phyloP scores from a whole-genome alignment of 2,113 vertebrate genomes.

The Sula dactylatra region DNA sequence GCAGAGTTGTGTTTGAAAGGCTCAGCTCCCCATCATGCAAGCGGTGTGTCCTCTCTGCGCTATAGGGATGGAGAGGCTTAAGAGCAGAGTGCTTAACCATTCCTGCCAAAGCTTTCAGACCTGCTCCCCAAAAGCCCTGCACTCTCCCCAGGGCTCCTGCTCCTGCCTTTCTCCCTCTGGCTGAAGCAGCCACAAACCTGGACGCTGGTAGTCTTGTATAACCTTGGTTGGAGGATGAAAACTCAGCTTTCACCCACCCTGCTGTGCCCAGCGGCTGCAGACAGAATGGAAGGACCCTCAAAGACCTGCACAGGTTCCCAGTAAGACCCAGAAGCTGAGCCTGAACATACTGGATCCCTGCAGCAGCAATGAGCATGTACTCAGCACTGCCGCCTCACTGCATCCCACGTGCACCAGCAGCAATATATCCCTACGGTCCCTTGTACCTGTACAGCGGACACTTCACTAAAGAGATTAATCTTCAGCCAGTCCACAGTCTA shows the following conservation, averaged over 20 bases:
- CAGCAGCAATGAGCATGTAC: not conserved
- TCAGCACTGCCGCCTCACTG: not conserved
- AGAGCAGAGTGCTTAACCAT: not conserved
- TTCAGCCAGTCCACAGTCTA: not conserved
- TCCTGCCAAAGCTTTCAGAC: constrained; percentile 1
- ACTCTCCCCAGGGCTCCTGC: not conserved
- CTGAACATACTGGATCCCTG: not conserved
- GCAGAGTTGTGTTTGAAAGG: not conserved
- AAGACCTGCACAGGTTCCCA: not conserved
- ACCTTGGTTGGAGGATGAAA: not conserved
- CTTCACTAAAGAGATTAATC: not conserved
- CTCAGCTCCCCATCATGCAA: not conserved
- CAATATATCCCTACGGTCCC: not conserved
- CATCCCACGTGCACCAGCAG: not conserved
- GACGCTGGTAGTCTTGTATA: not conserved
- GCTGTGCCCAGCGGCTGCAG: not conserved
- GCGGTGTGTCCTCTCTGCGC: not conserved
- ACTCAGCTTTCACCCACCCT: not conserved
- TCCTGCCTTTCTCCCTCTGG: not conserved
- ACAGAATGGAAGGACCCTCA: not conserved
- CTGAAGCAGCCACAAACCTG: not conserved
- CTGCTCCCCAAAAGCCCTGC: not conserved
- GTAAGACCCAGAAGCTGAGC: not conserved
- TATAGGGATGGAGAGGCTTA: not conserved
- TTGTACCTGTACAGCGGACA: not conserved